Evolutionary conservation across 2,888 invertebrate genomes (phyloP).

Genomic region (Unio pictorum): DNA sequence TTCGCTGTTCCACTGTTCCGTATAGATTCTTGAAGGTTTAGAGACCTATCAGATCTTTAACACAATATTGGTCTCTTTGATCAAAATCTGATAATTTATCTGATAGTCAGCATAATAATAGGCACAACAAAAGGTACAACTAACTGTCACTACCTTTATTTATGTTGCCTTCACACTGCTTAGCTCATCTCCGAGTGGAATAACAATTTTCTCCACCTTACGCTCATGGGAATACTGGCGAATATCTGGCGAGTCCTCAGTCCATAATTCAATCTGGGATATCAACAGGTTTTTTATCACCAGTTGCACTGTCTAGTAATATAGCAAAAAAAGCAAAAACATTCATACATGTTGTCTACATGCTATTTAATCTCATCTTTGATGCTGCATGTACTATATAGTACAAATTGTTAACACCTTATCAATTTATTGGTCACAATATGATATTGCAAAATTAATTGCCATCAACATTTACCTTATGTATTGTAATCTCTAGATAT

Average conservation of each 20-base stretch:
- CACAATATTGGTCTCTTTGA: too few relatives aligned
- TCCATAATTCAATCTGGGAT: slow-evolving; percentile 87
- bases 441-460: too few relatives aligned
- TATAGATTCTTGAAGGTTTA: neutral
- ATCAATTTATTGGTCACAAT: too few relatives aligned
- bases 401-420: too few relatives aligned
- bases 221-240: slow-evolving; percentile 85
- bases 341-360: neutral
- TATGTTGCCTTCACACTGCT: slow-evolving; percentile 59
- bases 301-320: slow-evolving; percentile 74
- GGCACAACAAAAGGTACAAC: too few relatives aligned
- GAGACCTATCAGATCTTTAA: too few relatives aligned
- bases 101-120: too few relatives aligned
- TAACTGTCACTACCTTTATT: slow-evolving; percentile 44
- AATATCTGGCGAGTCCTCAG: slow-evolving; percentile 90
- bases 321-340: neutral
- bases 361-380: too few relatives aligned
- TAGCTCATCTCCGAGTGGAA: slow-evolving; percentile 74
- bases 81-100: neutral
- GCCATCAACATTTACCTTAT: too few relatives aligned
- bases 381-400: too few relatives aligned
- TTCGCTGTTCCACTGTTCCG: neutral
- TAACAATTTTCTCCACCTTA: slow-evolving; percentile 85
- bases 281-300: slow-evolving; percentile 88
- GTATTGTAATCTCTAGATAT: too few relatives aligned